Conservation (phyloP, 1,140 invertebrate genomes). For the Chlorops oryzae region DNA sequence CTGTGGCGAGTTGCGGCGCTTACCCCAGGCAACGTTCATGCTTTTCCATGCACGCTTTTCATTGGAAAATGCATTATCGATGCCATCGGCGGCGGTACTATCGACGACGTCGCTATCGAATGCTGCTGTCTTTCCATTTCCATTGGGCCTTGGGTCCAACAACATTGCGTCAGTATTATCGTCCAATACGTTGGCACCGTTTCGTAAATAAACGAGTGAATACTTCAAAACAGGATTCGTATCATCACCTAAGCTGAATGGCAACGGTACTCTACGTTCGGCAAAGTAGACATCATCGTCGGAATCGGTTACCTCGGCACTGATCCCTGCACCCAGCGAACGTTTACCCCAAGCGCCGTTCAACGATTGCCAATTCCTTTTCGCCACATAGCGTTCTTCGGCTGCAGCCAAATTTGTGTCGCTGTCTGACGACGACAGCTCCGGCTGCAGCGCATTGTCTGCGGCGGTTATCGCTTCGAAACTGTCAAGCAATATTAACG, state of each 20-base stretch:
- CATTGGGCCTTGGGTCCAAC: neutral
- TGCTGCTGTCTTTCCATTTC: neutral
- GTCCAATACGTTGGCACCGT: too few species aligned
- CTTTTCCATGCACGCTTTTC: constrained; percentile 59
- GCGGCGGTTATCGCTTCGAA: neutral
- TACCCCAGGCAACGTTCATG: constrained; percentile 60
- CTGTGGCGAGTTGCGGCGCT: constrained; percentile 53
- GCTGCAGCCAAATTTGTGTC: neutral
- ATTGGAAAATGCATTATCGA: constrained; percentile 10
- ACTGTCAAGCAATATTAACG: neutral
- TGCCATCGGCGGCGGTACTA: constrained; percentile 6
- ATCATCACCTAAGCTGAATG: neutral
- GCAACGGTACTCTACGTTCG: constrained; percentile 4
- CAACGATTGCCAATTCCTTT: constrained; percentile 58
- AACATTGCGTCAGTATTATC: constrained; percentile 8
- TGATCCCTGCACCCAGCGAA: constrained; percentile 15
- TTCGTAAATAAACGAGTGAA: constrained; percentile 9
- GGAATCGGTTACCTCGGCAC: constrained; percentile 3
- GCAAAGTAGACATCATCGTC: constrained; percentile 8
- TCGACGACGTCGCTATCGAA: neutral
- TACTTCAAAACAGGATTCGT: constrained; percentile 7
- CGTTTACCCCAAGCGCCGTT: constrained; percentile 60
- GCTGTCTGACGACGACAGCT: neutral
- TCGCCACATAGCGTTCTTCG: constrained; percentile 43
- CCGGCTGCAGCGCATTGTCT: neutral